These are phyloP conservation scores for Spodoptera litura DNA, from an alignment of 1,140 invertebrate species.

Conservation along the genomic window DNA sequence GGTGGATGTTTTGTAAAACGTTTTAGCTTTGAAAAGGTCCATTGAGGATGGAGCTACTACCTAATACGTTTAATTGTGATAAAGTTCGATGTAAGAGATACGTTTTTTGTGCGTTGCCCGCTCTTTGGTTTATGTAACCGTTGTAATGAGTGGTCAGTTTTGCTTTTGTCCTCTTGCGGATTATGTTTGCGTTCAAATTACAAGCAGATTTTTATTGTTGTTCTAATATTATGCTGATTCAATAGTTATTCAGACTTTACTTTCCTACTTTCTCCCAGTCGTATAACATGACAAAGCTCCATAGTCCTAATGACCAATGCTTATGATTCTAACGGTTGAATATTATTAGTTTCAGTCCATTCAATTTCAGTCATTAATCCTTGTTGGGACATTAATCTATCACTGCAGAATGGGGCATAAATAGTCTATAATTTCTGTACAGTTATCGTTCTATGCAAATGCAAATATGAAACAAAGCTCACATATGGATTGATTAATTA, in stretches of 20 bases:
- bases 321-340: slow-evolving; percentile 1
- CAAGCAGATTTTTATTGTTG: slow-evolving; percentile 16
- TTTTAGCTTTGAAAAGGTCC: slow-evolving; percentile 75
- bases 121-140: slow-evolving; percentile 34
- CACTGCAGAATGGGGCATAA: slow-evolving; percentile 8
- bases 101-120: slow-evolving; percentile 49
- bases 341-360: slow-evolving; percentile 27
- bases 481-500: slow-evolving; percentile 75
- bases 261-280: not conserved
- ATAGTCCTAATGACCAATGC: slow-evolving; percentile 8
- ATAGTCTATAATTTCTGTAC: slow-evolving; percentile 14
- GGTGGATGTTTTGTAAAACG: slow-evolving; percentile 69
- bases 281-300: not conserved
- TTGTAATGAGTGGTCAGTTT: slow-evolving; percentile 45
- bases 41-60: slow-evolving; percentile 65
- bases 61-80: slow-evolving; percentile 63
- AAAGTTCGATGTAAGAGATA: slow-evolving; percentile 68
- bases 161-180: slow-evolving; percentile 32
- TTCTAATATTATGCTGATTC: not conserved
- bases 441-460: slow-evolving; percentile 27
- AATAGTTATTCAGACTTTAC: not conserved
- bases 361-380: slow-evolving; percentile 4
- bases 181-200: slow-evolving; percentile 15
- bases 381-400: slow-evolving; percentile 15
- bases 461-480: slow-evolving; percentile 55